Evolutionary conservation across 2,888 invertebrate genomes (phyloP).

Genomic region (Drosophila algonquin): DNA sequence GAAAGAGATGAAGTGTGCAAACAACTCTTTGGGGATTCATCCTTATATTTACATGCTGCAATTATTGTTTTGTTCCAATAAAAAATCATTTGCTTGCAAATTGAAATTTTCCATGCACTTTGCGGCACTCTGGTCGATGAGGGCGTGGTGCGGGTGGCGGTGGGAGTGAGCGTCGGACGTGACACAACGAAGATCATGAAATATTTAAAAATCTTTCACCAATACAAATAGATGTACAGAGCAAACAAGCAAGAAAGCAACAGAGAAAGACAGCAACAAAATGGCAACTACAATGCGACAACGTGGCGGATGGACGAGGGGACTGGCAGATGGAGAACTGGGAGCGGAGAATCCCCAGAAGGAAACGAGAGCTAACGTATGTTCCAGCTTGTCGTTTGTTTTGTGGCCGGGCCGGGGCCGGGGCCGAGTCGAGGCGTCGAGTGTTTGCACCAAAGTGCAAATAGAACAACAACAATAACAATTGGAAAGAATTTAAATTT

Average conservation of each 20-base stretch:
- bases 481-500: constrained; percentile 82
- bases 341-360: constrained; percentile 46
- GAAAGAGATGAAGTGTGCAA: not conserved
- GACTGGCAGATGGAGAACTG: too few relatives aligned
- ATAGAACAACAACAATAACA: constrained; percentile 79
- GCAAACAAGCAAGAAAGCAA: constrained; percentile 44
- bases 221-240: constrained; percentile 53
- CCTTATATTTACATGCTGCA: constrained; percentile 27
- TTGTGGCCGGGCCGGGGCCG: constrained; percentile 7
- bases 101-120: constrained; percentile 37
- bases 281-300: constrained; percentile 55
- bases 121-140: constrained; percentile 18
- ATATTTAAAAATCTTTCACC: constrained; percentile 66
- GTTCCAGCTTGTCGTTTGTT: constrained; percentile 53
- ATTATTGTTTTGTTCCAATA: constrained; percentile 39
- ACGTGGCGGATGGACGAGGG: not conserved
- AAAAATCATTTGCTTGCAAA: constrained; percentile 39
- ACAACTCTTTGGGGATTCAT: constrained; percentile 13
- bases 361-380: constrained; percentile 68
- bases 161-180: not conserved
- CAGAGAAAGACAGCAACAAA: constrained; percentile 46
- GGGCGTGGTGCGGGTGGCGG: too few relatives aligned
- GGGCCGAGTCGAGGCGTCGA: constrained; percentile 61
- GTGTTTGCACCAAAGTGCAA: constrained; percentile 74
- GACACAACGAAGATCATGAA: constrained; percentile 48